Evolutionary conservation across 1,140 invertebrate genomes (phyloP), one percentile per base, ranked within the genome.

Genomic region (Zaprionus capensis): DNA sequence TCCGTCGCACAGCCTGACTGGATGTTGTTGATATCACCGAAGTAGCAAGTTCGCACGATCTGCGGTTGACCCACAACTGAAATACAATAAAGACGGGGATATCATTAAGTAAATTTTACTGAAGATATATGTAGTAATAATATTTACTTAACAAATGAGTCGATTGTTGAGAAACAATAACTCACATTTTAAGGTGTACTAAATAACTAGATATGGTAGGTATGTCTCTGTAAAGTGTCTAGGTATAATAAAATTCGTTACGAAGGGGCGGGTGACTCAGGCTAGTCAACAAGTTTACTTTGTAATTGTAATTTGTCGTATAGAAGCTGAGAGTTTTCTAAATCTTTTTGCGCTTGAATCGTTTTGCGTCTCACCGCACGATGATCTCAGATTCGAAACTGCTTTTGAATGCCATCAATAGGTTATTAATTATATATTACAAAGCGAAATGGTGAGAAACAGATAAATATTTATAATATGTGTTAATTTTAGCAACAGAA

Each of bases 21-120:
- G 2, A 86, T 66, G 20, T 87, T 81, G 51, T 49, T 69, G 12
- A 88, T 66, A 36, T 92, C 88, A 0, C 91, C 91, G 26, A 91
- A 92, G 56, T 84, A 92, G 51, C 91, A 92, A 56, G 65, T 71
- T 61, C 91, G 81, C 24, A 92, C 74, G 51, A 92, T 85, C 53
- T 91, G 91, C 1, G 82, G 85, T 36, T 82, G 81, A 58, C 88
- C 91, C 51, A 62, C 68, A 49, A 80, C 91, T 92, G 68, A 36
- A 82, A 46, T 9, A 7, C n/a, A 46, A 17, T 7, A 11, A 46
- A 46, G 41, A 3, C n/a, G n/a, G 41, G 2, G 0, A 9, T 17
- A 9, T 44, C n/a, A 11, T 46, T 46, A n/a, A 51, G 20, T 51
- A 14, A 51, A 51, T 22, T 20, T 49, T 9, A 7, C 9, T 17